Evolutionary conservation across 92 coral and sea anemone genomes (phyloP).

Genomic region (Epizoanthus fatuus): DNA sequence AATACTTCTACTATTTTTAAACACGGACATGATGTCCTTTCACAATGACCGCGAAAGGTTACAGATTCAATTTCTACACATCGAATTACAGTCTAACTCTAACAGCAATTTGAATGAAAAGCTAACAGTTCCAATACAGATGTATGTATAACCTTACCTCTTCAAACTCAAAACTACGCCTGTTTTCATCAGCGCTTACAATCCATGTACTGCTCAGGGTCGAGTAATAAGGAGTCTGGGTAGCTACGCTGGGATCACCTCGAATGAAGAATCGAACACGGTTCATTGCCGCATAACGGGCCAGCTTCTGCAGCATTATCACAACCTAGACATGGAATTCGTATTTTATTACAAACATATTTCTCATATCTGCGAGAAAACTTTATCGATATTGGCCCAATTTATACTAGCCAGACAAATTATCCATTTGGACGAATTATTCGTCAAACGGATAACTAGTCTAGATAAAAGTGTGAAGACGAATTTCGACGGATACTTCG

Average conservation of each 20-base stretch:
- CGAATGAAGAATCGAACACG: constrained; percentile 62
- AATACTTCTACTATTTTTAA: no score
- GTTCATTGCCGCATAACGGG: constrained; percentile 64
- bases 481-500: no score
- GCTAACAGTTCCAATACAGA: no score
- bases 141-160: constrained; percentile 48
- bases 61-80: no score
- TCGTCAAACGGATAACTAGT: no score
- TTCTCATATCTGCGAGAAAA: background rate
- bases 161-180: constrained; percentile 56
- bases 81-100: no score
- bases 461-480: no score
- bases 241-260: constrained; percentile 56
- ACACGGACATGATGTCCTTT: no score
- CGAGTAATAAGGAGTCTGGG: constrained; percentile 57
- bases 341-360: background rate
- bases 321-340: constrained; percentile 42
- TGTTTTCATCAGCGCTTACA: constrained; percentile 59
- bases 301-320: constrained; percentile 43
- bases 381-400: background rate
- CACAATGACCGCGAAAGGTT: no score
- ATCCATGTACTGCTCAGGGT: constrained; percentile 70
- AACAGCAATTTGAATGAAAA: no score
- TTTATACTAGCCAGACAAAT: no score
- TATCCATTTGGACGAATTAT: no score